These are phyloP conservation scores for Trematomus bernacchii DNA, from an alignment of 2,797 vertebrate species.

Conservation along the genomic window DNA sequence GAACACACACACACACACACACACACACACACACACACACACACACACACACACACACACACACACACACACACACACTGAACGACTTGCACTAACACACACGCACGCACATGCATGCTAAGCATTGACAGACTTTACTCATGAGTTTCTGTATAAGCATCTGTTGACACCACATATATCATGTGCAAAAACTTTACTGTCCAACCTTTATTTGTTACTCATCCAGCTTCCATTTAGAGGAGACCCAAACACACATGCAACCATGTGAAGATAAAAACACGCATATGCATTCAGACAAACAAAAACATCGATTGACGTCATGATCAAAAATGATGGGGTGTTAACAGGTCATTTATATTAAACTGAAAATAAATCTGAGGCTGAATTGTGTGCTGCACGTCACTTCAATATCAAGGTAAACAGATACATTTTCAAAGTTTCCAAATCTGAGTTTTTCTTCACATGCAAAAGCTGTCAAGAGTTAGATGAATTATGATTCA, in stretches of 20 bases:
- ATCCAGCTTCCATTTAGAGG: constrained; percentile 41
- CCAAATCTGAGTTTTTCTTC: constrained; percentile 32
- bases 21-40: constrained; percentile 20
- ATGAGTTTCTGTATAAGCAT: constrained; percentile 54
- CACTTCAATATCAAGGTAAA: constrained; percentile 39
- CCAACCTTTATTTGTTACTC: constrained; percentile 58
- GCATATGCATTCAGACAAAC: constrained; percentile 49
- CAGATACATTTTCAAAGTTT: constrained; percentile 38
- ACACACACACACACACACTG: constrained; percentile 4
- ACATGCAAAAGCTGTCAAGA: constrained; percentile 34
- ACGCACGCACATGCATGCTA: constrained; percentile 19
- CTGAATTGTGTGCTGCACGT: not conserved
- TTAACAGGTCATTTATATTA: constrained; percentile 39
- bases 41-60: not conserved
- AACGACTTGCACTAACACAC: not conserved
- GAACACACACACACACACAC: constrained; percentile 11
- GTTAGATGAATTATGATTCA: constrained; percentile 52
- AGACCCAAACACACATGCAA: constrained; percentile 17
- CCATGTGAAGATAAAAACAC: constrained; percentile 22
- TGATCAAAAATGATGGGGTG: constrained; percentile 35
- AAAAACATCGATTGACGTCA: constrained; percentile 42
- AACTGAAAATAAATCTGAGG: constrained; percentile 16
- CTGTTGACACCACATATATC: constrained; percentile 54
- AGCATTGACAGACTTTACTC: constrained; percentile 33
- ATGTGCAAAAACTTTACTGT: constrained; percentile 37